Evolutionary conservation across 2,113 vertebrate genomes (phyloP).

Genomic region (Trichomycterus rosablanca): DNA sequence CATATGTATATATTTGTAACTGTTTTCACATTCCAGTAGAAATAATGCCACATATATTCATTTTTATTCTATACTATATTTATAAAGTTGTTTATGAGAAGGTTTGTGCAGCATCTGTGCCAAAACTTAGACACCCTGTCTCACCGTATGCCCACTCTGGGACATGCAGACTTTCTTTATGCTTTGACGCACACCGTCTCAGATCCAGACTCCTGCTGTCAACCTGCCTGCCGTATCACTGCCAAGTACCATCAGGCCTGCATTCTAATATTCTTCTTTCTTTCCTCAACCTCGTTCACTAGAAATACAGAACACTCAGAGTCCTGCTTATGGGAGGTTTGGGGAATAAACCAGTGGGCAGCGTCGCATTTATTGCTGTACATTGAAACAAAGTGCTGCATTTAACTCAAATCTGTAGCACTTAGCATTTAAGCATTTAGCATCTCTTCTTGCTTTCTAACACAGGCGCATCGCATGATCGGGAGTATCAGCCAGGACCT

Average conservation of each 20-base stretch:
- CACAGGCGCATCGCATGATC: neutral
- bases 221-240: conserved; percentile 39
- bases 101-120: too few relatives aligned
- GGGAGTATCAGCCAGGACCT: neutral
- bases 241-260: conserved; percentile 44
- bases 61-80: too few relatives aligned
- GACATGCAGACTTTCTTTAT: conserved; percentile 6
- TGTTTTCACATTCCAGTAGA: too few relatives aligned
- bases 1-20: too few relatives aligned
- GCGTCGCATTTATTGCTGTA: neutral
- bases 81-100: too few relatives aligned
- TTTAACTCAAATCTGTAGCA: conserved; percentile 39
- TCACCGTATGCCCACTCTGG: conserved; percentile 13
- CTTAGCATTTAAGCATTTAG: conserved; percentile 4
- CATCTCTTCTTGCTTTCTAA: neutral
- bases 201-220: conserved; percentile 47
- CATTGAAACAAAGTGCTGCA: conserved; percentile 2
- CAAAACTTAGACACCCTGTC: too few relatives aligned
- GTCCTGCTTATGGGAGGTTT: neutral
- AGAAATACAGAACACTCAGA: too few relatives aligned
- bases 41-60: too few relatives aligned
- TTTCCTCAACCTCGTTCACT: conserved; percentile 25
- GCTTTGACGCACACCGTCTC: conserved; percentile 32
- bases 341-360: neutral
- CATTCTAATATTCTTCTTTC: conserved; percentile 28